phyloP scores from a whole-genome alignment of 2,113 vertebrate genomes.

The Columba livia region DNA sequence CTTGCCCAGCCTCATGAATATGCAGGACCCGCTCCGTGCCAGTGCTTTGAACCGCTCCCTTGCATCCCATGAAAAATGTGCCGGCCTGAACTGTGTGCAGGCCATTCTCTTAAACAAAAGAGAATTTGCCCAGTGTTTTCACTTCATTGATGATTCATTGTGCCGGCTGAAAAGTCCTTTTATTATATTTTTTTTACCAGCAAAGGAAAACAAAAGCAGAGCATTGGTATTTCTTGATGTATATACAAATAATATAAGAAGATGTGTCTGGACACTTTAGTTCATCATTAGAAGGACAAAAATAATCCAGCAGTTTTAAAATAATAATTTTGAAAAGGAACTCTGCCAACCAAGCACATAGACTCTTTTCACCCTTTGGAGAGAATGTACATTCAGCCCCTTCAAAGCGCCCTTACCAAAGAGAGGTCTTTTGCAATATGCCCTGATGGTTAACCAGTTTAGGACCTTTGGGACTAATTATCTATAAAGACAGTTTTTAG shows the following conservation, averaged over 20 bases:
- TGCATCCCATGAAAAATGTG: conserved; percentile 63
- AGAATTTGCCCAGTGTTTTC: conserved; percentile 51
- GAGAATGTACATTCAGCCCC: neutral
- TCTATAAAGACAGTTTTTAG: neutral
- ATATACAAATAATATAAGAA: neutral
- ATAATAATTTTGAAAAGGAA: neutral
- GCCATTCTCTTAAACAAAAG: conserved; percentile 61
- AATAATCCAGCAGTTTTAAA: neutral
- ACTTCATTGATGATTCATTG: conserved; percentile 50
- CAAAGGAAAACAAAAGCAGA: neutral
- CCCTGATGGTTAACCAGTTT: conserved; percentile 19
- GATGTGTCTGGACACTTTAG: neutral
- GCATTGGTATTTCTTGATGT: neutral
- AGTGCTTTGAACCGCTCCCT: conserved; percentile 61
- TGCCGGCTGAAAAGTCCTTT: conserved; percentile 32
- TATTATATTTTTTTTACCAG: neutral
- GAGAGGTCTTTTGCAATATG: neutral
- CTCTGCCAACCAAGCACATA: neutral
- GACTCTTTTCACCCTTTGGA: conserved; percentile 8
- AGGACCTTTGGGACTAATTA: neutral
- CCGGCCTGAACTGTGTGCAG: conserved; percentile 18
- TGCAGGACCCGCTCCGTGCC: conserved; percentile 38
- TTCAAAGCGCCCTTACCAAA: neutral
- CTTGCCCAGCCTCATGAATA: conserved; percentile 64
- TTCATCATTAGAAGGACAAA: neutral